These are phyloP conservation scores for Monoplex corrugatus DNA, from an alignment of 2,888 invertebrate genomes.

Conservation along the genomic window DNA sequence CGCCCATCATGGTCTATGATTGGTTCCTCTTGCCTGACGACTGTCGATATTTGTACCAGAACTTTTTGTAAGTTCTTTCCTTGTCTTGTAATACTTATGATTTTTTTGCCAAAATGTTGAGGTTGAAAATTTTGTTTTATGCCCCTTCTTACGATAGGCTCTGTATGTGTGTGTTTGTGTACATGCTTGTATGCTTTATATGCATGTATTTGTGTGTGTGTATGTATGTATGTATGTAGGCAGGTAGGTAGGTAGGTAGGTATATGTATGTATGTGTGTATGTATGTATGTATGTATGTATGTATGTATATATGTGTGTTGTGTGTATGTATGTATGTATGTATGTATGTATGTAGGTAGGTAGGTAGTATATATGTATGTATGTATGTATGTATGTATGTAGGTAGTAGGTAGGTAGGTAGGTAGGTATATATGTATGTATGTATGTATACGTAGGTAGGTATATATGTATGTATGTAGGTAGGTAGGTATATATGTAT, in stretches of 20 bases:
- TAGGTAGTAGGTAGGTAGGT: too few relatives aligned
- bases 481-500: not conserved
- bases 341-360: too few relatives aligned
- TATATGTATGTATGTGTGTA: not conserved
- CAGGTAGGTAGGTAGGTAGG: not conserved
- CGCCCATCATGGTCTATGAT: slow-evolving; percentile 88
- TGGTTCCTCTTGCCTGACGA: slow-evolving; percentile 90
- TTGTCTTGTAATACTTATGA: not conserved
- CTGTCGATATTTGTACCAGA: slow-evolving; percentile 91
- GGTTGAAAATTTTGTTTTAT: not conserved
- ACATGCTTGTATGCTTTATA: not conserved
- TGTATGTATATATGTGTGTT: not conserved
- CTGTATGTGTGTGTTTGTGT: slow-evolving; percentile 4
- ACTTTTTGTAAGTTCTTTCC: slow-evolving; percentile 83
- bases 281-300: not conserved
- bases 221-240: not conserved
- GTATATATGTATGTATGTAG: not conserved
- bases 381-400: not conserved
- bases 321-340: not conserved
- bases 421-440: not conserved
- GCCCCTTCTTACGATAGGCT: not conserved
- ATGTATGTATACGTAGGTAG: not conserved
- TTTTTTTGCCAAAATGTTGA: not conserved
- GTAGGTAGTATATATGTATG: too few relatives aligned
- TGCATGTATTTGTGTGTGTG: not conserved